Conservation (phyloP, 2,113 vertebrate species). For the Pyrgilauda ruficollis region DNA sequence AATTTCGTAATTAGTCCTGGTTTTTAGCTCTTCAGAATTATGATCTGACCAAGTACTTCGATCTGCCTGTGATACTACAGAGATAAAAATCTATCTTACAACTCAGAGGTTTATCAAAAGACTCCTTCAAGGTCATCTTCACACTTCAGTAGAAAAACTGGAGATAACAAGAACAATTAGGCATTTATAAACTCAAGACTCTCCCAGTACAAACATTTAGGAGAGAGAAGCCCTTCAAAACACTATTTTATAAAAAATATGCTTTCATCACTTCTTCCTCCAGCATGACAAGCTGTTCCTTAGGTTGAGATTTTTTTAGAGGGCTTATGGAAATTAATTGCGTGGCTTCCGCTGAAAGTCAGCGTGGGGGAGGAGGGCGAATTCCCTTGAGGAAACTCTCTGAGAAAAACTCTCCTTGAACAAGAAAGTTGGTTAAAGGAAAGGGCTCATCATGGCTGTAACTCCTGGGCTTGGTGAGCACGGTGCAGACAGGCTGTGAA, state of each 20-base stretch:
- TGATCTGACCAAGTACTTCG: not conserved
- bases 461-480: not conserved
- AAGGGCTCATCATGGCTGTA: not conserved
- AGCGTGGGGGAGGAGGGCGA: not conserved
- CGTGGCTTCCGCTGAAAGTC: not conserved
- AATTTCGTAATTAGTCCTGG: not conserved
- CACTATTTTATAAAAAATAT: not conserved
- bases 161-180: not conserved
- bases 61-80: not conserved
- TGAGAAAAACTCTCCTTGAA: not conserved
- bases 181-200: not conserved
- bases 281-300: constrained; percentile 19
- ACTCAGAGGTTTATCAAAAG: not conserved
- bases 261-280: not conserved
- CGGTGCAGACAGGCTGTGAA: not conserved
- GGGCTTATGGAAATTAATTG: constrained; percentile 8
- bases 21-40: not conserved
- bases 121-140: constrained; percentile 21
- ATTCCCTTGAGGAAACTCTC: not conserved
- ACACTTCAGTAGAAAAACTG: not conserved
- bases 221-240: constrained; percentile 5
- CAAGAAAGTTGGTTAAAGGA: not conserved
- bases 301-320: constrained; percentile 12
- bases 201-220: not conserved
- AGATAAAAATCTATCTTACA: constrained; percentile 19